These are phyloP conservation scores for Leontopithecus rosalia DNA, from an alignment of 2,797 vertebrate species.

Conservation along the genomic window DNA sequence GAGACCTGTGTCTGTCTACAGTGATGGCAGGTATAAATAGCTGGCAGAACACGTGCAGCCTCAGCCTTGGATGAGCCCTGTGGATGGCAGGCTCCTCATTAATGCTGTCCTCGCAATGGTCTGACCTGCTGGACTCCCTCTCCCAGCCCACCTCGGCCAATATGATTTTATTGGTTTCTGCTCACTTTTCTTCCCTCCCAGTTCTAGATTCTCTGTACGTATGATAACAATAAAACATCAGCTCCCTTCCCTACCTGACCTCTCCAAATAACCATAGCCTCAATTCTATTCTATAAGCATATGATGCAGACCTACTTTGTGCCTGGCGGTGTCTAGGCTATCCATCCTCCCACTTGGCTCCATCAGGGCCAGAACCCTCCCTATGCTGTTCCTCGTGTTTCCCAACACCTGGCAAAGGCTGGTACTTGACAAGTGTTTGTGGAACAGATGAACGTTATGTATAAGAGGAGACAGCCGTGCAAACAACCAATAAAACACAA, in stretches of 20 bases:
- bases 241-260: not conserved
- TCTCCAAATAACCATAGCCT: not conserved
- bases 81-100: not conserved
- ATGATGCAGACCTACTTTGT: not conserved
- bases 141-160: not conserved
- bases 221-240: not conserved
- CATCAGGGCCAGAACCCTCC: not conserved
- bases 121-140: not conserved
- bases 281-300: not conserved
- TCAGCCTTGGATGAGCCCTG: not conserved
- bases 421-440: not conserved
- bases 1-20: not conserved
- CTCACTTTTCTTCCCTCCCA: not conserved
- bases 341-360: not conserved
- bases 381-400: not conserved
- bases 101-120: not conserved
- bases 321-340: not conserved
- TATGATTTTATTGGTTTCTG: not conserved
- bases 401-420: not conserved
- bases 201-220: not conserved
- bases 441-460: not conserved
- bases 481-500: constrained; percentile 45
- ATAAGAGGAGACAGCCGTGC: not conserved
- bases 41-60: not conserved
- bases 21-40: not conserved